Evolutionary conservation across 2,888 invertebrate species (phyloP).

Genomic region (Sminthurides aquaticus): DNA sequence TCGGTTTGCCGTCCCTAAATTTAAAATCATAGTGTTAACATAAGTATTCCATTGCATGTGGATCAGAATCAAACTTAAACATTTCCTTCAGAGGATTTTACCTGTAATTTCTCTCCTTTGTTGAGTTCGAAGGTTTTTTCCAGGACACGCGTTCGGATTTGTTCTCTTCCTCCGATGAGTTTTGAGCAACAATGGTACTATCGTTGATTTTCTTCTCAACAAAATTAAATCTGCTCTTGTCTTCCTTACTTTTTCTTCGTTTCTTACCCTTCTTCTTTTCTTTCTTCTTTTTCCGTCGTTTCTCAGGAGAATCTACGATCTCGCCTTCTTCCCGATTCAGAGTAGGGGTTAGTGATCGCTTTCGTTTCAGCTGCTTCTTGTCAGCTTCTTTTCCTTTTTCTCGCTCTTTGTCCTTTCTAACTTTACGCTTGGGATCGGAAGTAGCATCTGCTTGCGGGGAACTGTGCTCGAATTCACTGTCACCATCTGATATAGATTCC

Average conservation of each 20-base stretch:
- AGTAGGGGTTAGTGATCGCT: slow-evolving; percentile 22
- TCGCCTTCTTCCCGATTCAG: slow-evolving; percentile 54
- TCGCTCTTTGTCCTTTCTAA: slow-evolving; percentile 6
- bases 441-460: background rate
- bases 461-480: slow-evolving; percentile 16
- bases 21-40: background rate
- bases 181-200: background rate
- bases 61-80: too few relatives aligned
- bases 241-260: slow-evolving; percentile 52
- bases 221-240: slow-evolving; percentile 24
- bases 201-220: slow-evolving; percentile 21
- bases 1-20: slow-evolving; percentile 52
- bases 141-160: slow-evolving; percentile 52
- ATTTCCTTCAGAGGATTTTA: too few relatives aligned
- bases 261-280: slow-evolving; percentile 46
- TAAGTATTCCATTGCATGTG: background rate
- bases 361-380: slow-evolving; percentile 16
- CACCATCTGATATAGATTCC: slow-evolving; percentile 25
- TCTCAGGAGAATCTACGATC: slow-evolving; percentile 51
- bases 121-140: slow-evolving; percentile 71
- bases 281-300: slow-evolving; percentile 39
- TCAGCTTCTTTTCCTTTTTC: background rate
- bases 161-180: slow-evolving; percentile 28
- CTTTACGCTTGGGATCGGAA: slow-evolving; percentile 2
- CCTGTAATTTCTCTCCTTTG: slow-evolving; percentile 65